These are phyloP conservation scores for Mercenaria mercenaria DNA, from an alignment of 1,140 invertebrate genomes.

Conservation along the genomic window DNA sequence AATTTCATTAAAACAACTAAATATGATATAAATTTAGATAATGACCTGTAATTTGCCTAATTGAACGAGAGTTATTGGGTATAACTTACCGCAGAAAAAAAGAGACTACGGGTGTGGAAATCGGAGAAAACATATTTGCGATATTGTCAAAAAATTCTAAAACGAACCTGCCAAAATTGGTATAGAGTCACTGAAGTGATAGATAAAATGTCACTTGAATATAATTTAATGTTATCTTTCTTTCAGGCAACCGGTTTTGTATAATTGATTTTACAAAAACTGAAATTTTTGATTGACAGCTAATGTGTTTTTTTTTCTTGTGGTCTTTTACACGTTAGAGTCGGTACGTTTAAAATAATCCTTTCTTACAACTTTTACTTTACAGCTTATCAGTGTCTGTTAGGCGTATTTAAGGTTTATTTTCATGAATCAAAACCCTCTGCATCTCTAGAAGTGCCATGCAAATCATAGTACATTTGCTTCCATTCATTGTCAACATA, in stretches of 20 bases:
- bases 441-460: no score
- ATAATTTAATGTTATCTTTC: not conserved
- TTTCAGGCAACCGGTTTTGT: not conserved
- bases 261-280: slow-evolving; percentile 33
- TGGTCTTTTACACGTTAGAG: no score
- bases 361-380: no score
- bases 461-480: no score
- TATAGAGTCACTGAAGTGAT: not conserved
- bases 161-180: not conserved
- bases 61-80: slow-evolving; percentile 12
- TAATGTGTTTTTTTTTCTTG: no score
- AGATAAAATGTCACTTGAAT: not conserved
- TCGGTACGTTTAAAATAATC: no score
- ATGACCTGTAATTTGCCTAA: slow-evolving; percentile 5
- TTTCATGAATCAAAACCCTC: no score
- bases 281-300: slow-evolving; percentile 1
- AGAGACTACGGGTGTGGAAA: not conserved
- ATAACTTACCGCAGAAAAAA: not conserved
- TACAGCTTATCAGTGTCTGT: no score
- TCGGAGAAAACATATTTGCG: not conserved
- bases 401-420: no score
- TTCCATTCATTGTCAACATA: no score
- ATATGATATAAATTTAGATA: not conserved
- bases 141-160: not conserved
- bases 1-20: slow-evolving; percentile 37